Conservation (phyloP, 2,888 invertebrate species). For the Ephialtes manifestator region DNA sequence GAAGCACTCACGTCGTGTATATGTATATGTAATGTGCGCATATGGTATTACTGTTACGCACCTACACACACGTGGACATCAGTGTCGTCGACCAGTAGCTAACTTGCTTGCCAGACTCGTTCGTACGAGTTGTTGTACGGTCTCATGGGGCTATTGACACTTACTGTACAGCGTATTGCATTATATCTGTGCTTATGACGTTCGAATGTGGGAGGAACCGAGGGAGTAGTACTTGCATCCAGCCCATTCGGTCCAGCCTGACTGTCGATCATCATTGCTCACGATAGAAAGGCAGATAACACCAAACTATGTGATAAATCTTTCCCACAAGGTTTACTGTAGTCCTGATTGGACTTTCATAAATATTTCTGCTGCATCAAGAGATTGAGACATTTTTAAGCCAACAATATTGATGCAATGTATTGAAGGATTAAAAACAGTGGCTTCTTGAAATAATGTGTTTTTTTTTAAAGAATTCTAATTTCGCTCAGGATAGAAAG, state of each 20-base stretch:
- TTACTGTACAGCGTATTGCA: constrained; percentile 21
- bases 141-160: constrained; percentile 69
- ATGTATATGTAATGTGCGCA: constrained; percentile 41
- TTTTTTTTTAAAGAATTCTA: too few relatives aligned
- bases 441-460: too few relatives aligned
- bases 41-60: constrained; percentile 46
- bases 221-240: constrained; percentile 5
- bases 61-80: constrained; percentile 19
- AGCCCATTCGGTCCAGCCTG: constrained; percentile 45
- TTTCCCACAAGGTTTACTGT: not conserved
- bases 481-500: too few relatives aligned
- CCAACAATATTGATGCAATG: too few relatives aligned
- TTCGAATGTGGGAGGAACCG: constrained; percentile 57
- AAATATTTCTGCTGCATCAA: not conserved
- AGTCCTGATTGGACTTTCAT: not conserved
- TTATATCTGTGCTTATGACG: constrained; percentile 35
- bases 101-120: constrained; percentile 66
- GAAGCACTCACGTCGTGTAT: constrained; percentile 44
- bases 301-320: constrained; percentile 1
- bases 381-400: not conserved
- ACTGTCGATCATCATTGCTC: constrained; percentile 53
- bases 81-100: constrained; percentile 56
- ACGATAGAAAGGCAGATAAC: constrained; percentile 8
- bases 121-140: constrained; percentile 68
- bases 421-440: too few relatives aligned